Evolutionary conservation across 2,888 invertebrate species (phyloP).

Genomic region (Sesia apiformis): DNA sequence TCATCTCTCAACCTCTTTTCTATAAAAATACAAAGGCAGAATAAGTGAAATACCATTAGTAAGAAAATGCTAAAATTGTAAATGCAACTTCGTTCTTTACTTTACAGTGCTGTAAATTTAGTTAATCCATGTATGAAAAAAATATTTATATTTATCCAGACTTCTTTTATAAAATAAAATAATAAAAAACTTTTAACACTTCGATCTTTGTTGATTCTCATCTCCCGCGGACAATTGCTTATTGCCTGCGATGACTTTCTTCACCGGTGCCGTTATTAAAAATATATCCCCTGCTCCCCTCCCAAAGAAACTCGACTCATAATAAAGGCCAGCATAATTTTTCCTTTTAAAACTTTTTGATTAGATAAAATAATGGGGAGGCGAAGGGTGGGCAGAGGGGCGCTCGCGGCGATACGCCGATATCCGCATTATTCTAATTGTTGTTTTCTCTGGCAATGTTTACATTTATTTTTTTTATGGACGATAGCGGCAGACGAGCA

Average conservation of each 20-base stretch:
- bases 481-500: too few species aligned
- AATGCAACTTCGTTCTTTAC: too few species aligned
- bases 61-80: too few species aligned
- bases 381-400: slow-evolving; percentile 42
- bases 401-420: slow-evolving; percentile 55
- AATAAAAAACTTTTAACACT: slow-evolving; percentile 15
- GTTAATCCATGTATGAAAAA: too few species aligned
- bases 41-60: too few species aligned
- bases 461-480: too few species aligned
- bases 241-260: slow-evolving; percentile 45
- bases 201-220: slow-evolving; percentile 32
- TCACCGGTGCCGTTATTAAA: slow-evolving; percentile 68
- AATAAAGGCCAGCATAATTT: slow-evolving; percentile 75
- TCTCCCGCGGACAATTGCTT: slow-evolving; percentile 28
- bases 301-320: slow-evolving; percentile 70
- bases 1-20: too few species aligned
- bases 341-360: slow-evolving; percentile 76
- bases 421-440: slow-evolving; percentile 69
- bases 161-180: slow-evolving; percentile 12
- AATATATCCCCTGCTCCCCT: slow-evolving; percentile 67
- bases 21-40: too few species aligned
- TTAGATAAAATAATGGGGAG: slow-evolving; percentile 76
- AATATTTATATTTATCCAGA: slow-evolving; percentile 7
- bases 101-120: too few species aligned
- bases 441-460: slow-evolving; percentile 61